Evolutionary conservation across 2,888 invertebrate species (phyloP).

Genomic region (Acronicta psi): DNA sequence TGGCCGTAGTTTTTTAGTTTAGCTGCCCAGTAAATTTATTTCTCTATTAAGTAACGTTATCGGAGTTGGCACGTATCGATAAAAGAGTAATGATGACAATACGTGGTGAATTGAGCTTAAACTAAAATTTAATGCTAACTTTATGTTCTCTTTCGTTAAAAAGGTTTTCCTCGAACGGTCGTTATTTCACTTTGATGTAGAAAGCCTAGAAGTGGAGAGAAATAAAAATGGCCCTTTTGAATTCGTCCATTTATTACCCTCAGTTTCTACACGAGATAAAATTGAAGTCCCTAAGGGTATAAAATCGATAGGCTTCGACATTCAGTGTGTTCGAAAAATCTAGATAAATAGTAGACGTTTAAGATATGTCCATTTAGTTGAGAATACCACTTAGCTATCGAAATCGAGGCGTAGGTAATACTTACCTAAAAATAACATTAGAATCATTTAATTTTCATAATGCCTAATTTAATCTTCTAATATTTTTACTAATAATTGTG

Average conservation of each 20-base stretch:
- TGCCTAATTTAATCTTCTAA: too few species aligned
- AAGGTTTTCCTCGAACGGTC: slow-evolving; percentile 20
- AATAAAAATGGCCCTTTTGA: slow-evolving; percentile 44
- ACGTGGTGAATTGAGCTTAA: neutral
- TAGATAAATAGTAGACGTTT: slow-evolving; percentile 38
- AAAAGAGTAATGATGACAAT: neutral
- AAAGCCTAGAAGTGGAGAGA: slow-evolving; percentile 35
- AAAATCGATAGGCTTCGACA: slow-evolving; percentile 50
- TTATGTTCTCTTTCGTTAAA: neutral
- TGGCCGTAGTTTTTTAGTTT: too few species aligned
- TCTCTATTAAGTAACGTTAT: neutral
- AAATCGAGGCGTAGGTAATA: too few species aligned
- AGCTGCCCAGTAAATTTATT: too few species aligned
- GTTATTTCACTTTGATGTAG: slow-evolving; percentile 38
- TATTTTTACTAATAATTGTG: too few species aligned
- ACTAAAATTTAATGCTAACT: slow-evolving; percentile 1
- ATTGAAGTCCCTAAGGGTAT: slow-evolving; percentile 47
- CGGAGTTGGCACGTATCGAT: too few species aligned
- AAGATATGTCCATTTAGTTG: slow-evolving; percentile 23
- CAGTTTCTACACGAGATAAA: slow-evolving; percentile 47
- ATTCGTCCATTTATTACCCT: slow-evolving; percentile 46
- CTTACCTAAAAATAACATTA: too few species aligned
- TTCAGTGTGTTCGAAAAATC: slow-evolving; percentile 31
- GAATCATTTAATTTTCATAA: too few species aligned
- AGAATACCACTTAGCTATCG: slow-evolving; percentile 3